Evolutionary conservation across 2,113 vertebrate genomes (phyloP), one percentile per base, ranked within the genome.

Genomic region (Oostethus manadensis): DNA sequence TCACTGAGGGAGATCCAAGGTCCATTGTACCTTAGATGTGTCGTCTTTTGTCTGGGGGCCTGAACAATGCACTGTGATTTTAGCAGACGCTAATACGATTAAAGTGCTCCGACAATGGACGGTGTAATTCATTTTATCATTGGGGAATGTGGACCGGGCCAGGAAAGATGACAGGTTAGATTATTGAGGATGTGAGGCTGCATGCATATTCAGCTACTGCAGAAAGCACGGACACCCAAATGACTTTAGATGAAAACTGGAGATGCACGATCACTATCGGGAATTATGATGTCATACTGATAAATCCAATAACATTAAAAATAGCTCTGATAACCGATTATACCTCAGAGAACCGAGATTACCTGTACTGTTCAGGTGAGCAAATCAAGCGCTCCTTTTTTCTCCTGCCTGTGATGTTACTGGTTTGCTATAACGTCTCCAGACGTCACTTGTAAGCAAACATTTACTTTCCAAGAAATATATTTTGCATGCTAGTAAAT

Each of bases 1-100:
- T 84, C 84, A 80, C 84, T 65, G 71, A 85, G 85, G 71, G 70
- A 84, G 84, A 89, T 85, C 80, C 67, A 38, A 73, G 71, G 77
- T 81, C 88, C 82, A 87, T 89, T 89, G 88, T 90, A 84, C 80
- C 83, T 88, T 71, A 84, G 88, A 89, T 89, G 86, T 87, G 85
- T 84, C 82, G 82, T 66, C 85, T 87, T 88, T 84, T 89, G 84
- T 90, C 85, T 86, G 79, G 78, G 80, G 75, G 58, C 65, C 74
- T 68, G 88, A 90, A 88, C 85, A 86, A 87, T 84, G 79, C 77
- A 82, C 84, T 71, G 82, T 85, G 86, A 84, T 83, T 87, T 87
- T 85, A 83, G 75, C 84, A 80, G 69, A 84, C 79, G 79, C 76
- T 83, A 88, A 87, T 86, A 87, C 85, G 88, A 89, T 89, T 89